Conservation (phyloP, 2,888 invertebrate species). For the Corythucha ciliata region DNA sequence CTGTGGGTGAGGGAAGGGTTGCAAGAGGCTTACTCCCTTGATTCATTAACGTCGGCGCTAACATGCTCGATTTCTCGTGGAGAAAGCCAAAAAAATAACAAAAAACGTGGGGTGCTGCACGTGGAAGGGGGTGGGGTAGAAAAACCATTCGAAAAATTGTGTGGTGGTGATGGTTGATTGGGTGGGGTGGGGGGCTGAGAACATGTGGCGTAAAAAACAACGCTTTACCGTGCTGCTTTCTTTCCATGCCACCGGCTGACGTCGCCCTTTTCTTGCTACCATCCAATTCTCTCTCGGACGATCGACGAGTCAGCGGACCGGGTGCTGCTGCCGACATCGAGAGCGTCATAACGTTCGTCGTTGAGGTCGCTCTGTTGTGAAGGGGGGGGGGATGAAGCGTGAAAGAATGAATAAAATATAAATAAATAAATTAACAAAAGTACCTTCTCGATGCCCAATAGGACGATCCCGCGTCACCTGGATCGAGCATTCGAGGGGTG, state of each 20-base stretch:
- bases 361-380: constrained; percentile 66
- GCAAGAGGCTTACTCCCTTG: no score
- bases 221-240: constrained; percentile 40
- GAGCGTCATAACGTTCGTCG: constrained; percentile 72
- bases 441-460: constrained; percentile 79
- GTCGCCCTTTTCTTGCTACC: constrained; percentile 66
- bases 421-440: background rate
- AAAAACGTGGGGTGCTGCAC: no score
- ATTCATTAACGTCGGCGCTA: no score
- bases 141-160: no score
- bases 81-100: no score
- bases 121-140: no score
- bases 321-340: constrained; percentile 56
- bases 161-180: no score
- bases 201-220: background rate
- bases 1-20: no score
- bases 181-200: constrained; percentile 2
- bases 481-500: constrained; percentile 77
- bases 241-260: constrained; percentile 61
- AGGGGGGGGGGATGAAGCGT: background rate
- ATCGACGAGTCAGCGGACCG: constrained; percentile 61
- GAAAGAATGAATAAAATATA: constrained; percentile 2
- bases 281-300: constrained; percentile 72
- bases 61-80: no score
- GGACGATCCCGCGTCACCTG: constrained; percentile 64